phyloP scores from a whole-genome alignment of 1,140 invertebrate species.

The Aphis craccivora region DNA sequence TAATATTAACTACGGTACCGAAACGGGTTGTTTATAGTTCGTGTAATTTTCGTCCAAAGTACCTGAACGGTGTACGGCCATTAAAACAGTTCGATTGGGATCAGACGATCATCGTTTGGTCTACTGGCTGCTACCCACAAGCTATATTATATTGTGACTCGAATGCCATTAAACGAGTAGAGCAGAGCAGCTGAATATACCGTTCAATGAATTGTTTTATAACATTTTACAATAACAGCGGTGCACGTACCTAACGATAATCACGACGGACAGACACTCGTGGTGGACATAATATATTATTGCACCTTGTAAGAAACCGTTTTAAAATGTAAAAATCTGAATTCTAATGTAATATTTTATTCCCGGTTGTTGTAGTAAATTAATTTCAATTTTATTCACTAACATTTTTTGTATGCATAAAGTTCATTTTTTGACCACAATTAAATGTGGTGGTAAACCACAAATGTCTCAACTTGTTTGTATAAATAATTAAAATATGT shows the following conservation, averaged over 20 bases:
- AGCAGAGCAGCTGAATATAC: not conserved
- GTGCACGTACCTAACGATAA: not conserved
- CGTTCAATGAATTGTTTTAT: not conserved
- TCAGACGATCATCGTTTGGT: not conserved
- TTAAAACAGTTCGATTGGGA: not conserved
- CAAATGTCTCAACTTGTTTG: conserved; percentile 14
- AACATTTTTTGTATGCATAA: not conserved
- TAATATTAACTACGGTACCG: not conserved
- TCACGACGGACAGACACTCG: not conserved
- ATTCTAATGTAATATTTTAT: not conserved
- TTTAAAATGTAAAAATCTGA: not conserved
- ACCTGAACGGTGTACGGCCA: not conserved
- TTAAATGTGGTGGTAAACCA: conserved; percentile 11
- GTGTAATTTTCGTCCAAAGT: not conserved
- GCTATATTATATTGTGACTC: not conserved
- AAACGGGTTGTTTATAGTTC: not conserved
- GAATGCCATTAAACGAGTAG: not conserved
- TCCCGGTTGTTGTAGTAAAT: not conserved
- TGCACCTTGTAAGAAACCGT: no score
- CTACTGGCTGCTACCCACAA: not conserved
- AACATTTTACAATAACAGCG: not conserved
- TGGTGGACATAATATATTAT: no score
- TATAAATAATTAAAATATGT: conserved; percentile 34
- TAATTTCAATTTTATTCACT: conserved; percentile 17
- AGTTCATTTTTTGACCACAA: conserved; percentile 13